These are phyloP conservation scores for Diorhabda carinulata DNA, from an alignment of 1,140 invertebrate species.

Conservation along the genomic window DNA sequence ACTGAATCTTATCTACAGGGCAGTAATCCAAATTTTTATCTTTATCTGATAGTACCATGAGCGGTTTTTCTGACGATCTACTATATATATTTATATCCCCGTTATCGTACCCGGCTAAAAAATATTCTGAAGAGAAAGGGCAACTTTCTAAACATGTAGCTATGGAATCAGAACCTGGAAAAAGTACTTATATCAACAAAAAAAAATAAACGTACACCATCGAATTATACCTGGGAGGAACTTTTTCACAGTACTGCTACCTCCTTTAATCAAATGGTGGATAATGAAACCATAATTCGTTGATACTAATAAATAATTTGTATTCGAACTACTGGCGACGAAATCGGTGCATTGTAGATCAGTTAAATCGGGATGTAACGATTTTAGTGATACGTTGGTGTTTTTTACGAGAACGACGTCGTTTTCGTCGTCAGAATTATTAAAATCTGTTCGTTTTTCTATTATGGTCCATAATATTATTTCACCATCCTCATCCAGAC, in stretches of 20 bases:
- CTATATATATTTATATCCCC: conserved; percentile 41
- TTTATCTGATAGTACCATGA: conserved; percentile 38
- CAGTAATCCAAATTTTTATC: conserved; percentile 23
- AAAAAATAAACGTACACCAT: background rate
- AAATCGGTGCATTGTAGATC: conserved; percentile 42
- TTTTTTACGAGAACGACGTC: conserved; percentile 31
- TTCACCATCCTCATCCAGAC: conserved; percentile 37
- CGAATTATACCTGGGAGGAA: conserved; percentile 33
- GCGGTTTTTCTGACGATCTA: conserved; percentile 31
- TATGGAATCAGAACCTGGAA: conserved; percentile 25
- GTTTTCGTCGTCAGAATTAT: conserved; percentile 19
- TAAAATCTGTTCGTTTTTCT: conserved; percentile 21
- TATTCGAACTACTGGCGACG: conserved; percentile 29
- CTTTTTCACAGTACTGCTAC: conserved; percentile 32
- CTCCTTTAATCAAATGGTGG: conserved; percentile 36
- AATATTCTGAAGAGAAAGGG: conserved; percentile 40
- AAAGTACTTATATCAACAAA: background rate
- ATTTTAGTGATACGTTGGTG: conserved; percentile 27
- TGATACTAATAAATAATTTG: conserved; percentile 39
- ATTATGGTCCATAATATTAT: conserved; percentile 41
- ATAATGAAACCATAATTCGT: conserved; percentile 43
- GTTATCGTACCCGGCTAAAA: conserved; percentile 39
- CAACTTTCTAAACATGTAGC: conserved; percentile 38
- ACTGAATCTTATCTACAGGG: conserved; percentile 37
- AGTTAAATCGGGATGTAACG: conserved; percentile 32